Conservation (phyloP, 53 echinoderm and acorn worm genomes). For the Arbacia lixula region DNA sequence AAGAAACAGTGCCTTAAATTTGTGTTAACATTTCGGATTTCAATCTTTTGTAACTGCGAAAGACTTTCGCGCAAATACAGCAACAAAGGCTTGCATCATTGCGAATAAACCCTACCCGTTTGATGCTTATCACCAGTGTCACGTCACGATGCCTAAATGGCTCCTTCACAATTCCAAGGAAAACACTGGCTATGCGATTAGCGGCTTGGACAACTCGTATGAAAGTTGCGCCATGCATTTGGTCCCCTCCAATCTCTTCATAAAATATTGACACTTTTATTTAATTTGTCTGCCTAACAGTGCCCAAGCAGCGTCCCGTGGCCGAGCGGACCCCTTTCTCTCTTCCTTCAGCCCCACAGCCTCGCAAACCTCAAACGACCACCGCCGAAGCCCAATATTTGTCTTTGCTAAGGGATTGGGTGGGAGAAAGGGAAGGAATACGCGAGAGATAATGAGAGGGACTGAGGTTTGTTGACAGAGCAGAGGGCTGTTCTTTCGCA, state of each 20-base stretch:
- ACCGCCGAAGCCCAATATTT: slow-evolving; percentile 30
- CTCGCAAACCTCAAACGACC: slow-evolving; percentile 16
- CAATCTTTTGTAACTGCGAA: neutral
- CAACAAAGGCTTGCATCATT: slow-evolving; percentile 3
- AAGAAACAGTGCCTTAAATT: neutral
- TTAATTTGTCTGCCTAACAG: slow-evolving; percentile 36
- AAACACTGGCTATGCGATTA: slow-evolving; percentile 32
- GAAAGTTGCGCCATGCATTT: slow-evolving; percentile 27
- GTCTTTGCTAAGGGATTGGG: slow-evolving; percentile 16
- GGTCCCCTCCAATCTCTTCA: slow-evolving; percentile 18
- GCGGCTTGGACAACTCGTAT: slow-evolving; percentile 37
- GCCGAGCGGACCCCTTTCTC: slow-evolving; percentile 23
- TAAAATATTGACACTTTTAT: slow-evolving; percentile 57
- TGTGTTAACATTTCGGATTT: slow-evolving; percentile 47
- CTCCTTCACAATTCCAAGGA: no score
- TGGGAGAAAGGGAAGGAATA: neutral
- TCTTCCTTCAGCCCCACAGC: slow-evolving; percentile 1
- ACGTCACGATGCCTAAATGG: no score
- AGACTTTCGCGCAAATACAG: slow-evolving; percentile 11
- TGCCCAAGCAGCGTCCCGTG: no score
- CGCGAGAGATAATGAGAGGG: neutral
- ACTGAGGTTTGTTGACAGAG: slow-evolving; percentile 18
- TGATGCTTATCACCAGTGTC: no score
- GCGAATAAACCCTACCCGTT: no score
- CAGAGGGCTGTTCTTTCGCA: neutral